phyloP scores from a whole-genome alignment of 2,797 vertebrate species.

The Acipenser ruthenus region DNA sequence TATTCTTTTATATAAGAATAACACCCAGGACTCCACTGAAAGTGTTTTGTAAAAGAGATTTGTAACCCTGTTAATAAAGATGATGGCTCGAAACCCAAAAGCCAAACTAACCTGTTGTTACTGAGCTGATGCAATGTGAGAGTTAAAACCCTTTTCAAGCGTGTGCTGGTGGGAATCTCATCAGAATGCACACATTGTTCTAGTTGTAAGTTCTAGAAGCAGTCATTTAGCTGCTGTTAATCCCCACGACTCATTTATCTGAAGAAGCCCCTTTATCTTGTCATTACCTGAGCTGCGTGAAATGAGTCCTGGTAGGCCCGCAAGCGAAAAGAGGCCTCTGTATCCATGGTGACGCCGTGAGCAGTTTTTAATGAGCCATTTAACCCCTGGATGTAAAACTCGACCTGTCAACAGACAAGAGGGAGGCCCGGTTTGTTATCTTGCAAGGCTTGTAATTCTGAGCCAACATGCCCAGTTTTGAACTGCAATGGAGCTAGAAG shows the following conservation, averaged over 20 bases:
- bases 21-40: no score
- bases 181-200: conserved; percentile 17
- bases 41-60: neutral
- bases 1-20: no score
- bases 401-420: conserved; percentile 16
- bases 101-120: neutral
- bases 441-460: conserved; percentile 18
- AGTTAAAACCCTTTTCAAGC: conserved; percentile 3
- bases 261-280: conserved; percentile 22
- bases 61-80: neutral
- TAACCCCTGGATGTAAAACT: conserved; percentile 24
- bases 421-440: conserved; percentile 14
- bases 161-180: conserved; percentile 6
- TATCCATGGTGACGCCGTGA: conserved; percentile 17
- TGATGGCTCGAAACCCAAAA: neutral
- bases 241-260: conserved; percentile 15
- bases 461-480: neutral
- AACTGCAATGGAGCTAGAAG: neutral
- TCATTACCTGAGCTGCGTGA: conserved; percentile 15
- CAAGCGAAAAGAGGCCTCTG: neutral
- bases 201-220: conserved; percentile 10
- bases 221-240: conserved; percentile 20
- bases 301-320: neutral
- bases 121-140: neutral
- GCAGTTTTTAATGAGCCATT: conserved; percentile 9